Base-by-base conservation (phyloP, 1,140 invertebrate genomes). In the Drosophila nikananu region DNA sequence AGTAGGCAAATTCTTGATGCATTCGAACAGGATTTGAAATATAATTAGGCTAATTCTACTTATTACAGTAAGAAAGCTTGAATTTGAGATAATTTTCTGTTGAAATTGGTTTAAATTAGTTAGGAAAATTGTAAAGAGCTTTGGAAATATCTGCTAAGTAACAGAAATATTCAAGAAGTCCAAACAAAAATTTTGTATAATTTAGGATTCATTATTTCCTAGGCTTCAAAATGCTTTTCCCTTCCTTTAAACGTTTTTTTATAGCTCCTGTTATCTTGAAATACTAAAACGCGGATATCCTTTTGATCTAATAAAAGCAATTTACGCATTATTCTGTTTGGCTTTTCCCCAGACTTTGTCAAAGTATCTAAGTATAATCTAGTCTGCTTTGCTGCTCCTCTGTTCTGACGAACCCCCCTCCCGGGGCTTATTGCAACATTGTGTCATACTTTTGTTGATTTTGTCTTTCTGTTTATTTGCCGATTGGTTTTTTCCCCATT, bases 371-470 rank as follows among this genome's bases (percentile, higher is more conserved):
- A 59, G 35, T 60, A 10, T 30, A 13, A 44, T 17, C 19, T 62
- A 23, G 39, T 39, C n/a, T 35, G 49, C 76, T 44, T 55, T 10
- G 51, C 32, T 52, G 12, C 39, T 48, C 6, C 37, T 10, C 39
- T 13, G 5, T 52, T 10, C 41, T 41, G n/a, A n/a, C n/a, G n/a
- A n/a, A n/a, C n/a, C n/a, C n/a, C n/a, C n/a, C n/a, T n/a, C n/a
- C n/a, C 27, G 5, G 21, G 46, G 35, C 55, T 48, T 59, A 65
- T 37, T 81, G 83, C 84, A 83, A 87, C 83, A 87, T 87, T 87
- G 83, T 87, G 83, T 87, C 84, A 89, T 84, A 84, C 77, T 87
- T 87, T 81, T 89, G 84, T 87, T 84, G 84, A 84, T 81, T 89
- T 60, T 78, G 54, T 65, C 68, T 82, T 67, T 76, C 78, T 89